Base-by-base conservation (phyloP, 2,113 vertebrate genomes). In the Lycocorax pyrrhopterus region DNA sequence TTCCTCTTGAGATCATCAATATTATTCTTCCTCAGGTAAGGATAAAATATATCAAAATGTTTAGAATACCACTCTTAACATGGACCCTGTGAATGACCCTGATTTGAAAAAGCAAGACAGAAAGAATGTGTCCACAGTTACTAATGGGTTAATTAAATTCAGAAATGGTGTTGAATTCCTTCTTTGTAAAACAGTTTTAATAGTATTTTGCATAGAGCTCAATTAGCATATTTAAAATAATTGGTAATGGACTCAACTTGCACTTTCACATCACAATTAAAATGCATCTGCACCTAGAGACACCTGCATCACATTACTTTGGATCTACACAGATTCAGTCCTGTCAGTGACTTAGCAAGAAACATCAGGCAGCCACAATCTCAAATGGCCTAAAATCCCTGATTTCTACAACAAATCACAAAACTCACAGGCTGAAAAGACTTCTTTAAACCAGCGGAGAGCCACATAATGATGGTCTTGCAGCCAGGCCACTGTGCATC, bases 391-490 rank as follows among this genome's bases (percentile, higher is more conserved):
- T 33, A 25, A 77, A 44, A 20, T 8, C 63, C 22, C 32, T 29
- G 20, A 51, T 7, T 10, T 30, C n/a, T n/a, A 1, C 3, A 10
- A 32, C 20, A 81, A 55, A 74, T 22, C 51, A 35, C 26, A 16
- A 33, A 43, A 37, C 12, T 27, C 5, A 16, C 7, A 71, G 35
- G 6, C 14, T 22, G 7, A 74, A 64, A 74, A 51, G 6, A 1
- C 5, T 21, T 25, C 9, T 56, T 62, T 14, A 58, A 33, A 19
- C 7, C 49, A 66, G 14, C 32, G 55, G 16, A 73, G 4, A 43
- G 13, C 1, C 33, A 20, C 0, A 0, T 5, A 30, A 7, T 0
- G 12, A 7, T 39, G 23, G 7, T 15, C 32, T 35, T 16, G 18
- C 25, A 43, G 32, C 43, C 32, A 60, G 19, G 18, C 22, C 64